phyloP scores from a whole-genome alignment of 2,797 vertebrate genomes.

The Schizopygopsis malacanthus region DNA sequence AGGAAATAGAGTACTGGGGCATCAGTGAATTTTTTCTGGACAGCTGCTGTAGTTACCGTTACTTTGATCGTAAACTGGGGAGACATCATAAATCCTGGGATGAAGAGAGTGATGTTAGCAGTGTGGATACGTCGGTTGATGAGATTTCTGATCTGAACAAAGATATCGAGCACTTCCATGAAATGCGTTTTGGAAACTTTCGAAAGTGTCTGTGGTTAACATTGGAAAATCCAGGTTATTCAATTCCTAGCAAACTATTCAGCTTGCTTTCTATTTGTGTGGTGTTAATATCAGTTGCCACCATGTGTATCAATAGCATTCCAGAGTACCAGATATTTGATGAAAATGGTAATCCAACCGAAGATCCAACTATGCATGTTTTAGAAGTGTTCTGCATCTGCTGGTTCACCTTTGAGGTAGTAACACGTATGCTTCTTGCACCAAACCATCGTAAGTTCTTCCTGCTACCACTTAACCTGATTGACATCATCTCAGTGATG shows the following conservation, averaged over 20 bases:
- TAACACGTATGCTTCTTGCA: conserved; percentile 89
- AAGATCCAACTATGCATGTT: conserved; percentile 84
- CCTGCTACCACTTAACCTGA: conserved; percentile 91
- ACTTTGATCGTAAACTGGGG: conserved; percentile 92
- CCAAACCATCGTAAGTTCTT: conserved; percentile 93
- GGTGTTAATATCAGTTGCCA: conserved; percentile 90
- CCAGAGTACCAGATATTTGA: conserved; percentile 90
- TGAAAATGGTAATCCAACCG: conserved; percentile 73
- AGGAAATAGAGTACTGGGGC: conserved; percentile 99
- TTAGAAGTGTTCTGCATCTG: conserved; percentile 95
- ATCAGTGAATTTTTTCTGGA: conserved; percentile 96
- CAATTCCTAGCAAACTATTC: conserved; percentile 96
- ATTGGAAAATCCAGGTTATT: conserved; percentile 97
- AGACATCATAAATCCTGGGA: conserved; percentile 89
- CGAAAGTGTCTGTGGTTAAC: conserved; percentile 94
- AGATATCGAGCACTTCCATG: conserved; percentile 89
- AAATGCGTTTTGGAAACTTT: conserved; percentile 84
- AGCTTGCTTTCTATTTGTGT: conserved; percentile 93
- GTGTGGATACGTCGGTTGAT: conserved; percentile 89
- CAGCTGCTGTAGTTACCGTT: conserved; percentile 94
- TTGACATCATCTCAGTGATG: conserved; percentile 91
- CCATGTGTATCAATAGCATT: conserved; percentile 97
- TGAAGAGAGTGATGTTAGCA: conserved; percentile 93
- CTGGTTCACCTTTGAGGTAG: conserved; percentile 98
- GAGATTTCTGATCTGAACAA: conserved; percentile 93